Conservation (phyloP, 1,140 invertebrate species). For the Danaus plexippus region DNA sequence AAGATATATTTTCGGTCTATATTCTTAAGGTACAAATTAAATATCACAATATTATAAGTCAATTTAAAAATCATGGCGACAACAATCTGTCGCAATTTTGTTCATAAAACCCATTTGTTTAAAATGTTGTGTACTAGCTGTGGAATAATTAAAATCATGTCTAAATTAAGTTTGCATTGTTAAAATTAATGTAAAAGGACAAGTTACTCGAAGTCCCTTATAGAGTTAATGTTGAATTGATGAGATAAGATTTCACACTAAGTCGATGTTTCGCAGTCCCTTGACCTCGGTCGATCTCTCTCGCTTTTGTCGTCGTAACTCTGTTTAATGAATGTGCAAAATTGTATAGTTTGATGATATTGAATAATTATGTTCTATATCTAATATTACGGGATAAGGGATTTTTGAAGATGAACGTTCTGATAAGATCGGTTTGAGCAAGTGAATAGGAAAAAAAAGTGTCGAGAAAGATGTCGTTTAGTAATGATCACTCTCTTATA, state of each 20-base stretch:
- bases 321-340: slow-evolving; percentile 28
- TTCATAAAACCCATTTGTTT: slow-evolving; percentile 25
- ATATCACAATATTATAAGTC: slow-evolving; percentile 46
- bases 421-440: slow-evolving; percentile 6
- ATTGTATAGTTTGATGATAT: slow-evolving; percentile 14
- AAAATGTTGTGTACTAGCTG: slow-evolving; percentile 34
- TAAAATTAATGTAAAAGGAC: slow-evolving; percentile 53
- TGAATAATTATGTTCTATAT: slow-evolving; percentile 8
- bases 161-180: slow-evolving; percentile 59
- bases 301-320: slow-evolving; percentile 20
- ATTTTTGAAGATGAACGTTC: not conserved
- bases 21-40: slow-evolving; percentile 53
- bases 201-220: slow-evolving; percentile 41
- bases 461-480: no score
- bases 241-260: slow-evolving; percentile 55
- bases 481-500: no score
- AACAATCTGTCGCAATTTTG: no score
- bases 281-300: slow-evolving; percentile 48
- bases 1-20: slow-evolving; percentile 34
- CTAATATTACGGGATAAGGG: slow-evolving; percentile 14
- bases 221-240: slow-evolving; percentile 60
- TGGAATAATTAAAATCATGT: slow-evolving; percentile 34
- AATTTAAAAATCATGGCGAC: slow-evolving; percentile 26
- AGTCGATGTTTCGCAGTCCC: slow-evolving; percentile 58
- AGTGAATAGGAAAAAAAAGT: slow-evolving; percentile 6